A percentile compares a stretch with the other conserved stretches of the same genome.
These are phyloP conservation scores for Andrena fulva DNA, from an alignment of 2,888 invertebrate genomes.

Conservation along the genomic window DNA sequence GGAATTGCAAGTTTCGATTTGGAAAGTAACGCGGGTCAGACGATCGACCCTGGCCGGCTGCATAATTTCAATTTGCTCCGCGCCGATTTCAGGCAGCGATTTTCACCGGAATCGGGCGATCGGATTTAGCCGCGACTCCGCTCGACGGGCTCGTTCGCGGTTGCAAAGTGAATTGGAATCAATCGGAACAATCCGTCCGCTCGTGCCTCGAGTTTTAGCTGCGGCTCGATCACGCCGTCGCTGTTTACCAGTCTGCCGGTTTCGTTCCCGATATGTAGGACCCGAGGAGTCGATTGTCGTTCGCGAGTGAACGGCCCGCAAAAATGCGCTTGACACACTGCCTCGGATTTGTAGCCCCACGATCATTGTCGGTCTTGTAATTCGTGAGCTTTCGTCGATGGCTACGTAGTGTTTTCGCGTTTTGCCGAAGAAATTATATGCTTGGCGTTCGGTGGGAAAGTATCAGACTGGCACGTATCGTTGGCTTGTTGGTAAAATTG, in stretches of 20 bases:
- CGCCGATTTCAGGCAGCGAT: constrained; percentile 14
- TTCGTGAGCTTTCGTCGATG: not conserved
- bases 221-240: not conserved
- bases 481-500: no score
- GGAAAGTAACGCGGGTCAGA: constrained; percentile 51
- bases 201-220: constrained; percentile 14
- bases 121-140: constrained; percentile 2
- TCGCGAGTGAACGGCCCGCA: constrained; percentile 42
- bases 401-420: not conserved
- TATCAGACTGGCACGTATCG: no score
- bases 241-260: constrained; percentile 22
- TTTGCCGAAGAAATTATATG: not conserved
- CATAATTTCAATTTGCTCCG: constrained; percentile 46
- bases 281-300: constrained; percentile 36
- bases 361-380: not conserved
- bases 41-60: constrained; percentile 30
- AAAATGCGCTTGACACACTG: constrained; percentile 63
- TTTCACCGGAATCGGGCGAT: constrained; percentile 19
- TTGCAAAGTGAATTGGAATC: constrained; percentile 1
- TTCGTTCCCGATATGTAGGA: constrained; percentile 33
- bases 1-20: constrained; percentile 45
- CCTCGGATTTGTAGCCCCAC: constrained; percentile 45
- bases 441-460: no score
- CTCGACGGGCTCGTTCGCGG: not conserved
- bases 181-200: constrained; percentile 7